Evolutionary conservation across 1,140 invertebrate genomes (phyloP), one percentile per base, ranked within the genome.

Genomic region (Tribolium castaneum): DNA sequence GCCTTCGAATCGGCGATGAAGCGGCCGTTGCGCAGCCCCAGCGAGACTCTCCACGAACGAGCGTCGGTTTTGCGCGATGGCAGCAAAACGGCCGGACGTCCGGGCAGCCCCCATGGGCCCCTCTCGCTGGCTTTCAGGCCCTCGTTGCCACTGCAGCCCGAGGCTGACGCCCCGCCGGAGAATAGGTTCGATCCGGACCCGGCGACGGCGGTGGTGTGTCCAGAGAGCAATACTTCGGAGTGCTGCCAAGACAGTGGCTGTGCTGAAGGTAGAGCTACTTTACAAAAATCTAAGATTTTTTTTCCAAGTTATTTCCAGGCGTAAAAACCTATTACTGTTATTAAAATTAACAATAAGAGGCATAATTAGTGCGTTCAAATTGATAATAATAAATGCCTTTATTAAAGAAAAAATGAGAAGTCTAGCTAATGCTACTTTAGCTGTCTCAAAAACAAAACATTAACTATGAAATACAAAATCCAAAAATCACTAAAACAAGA

Each of bases 51-150:
- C 84, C 89, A 90, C 22, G 78, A 84, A 70, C 84, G 90, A 82
- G 92, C 92, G 4, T 93, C 92, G 74, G 90, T 93, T 35, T 87
- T 93, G n/a, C 86, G 93, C 66, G 91, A 92, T 80, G 91, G 91
- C 9, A 87, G 87, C 54, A 86, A 89, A 70, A 86, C 76, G 88
- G 86, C 72, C 88, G 91, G 81, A 89, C 90, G 76, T 88, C 90
- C 86, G 9, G 82, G 78, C 7, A 86, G 85, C n/a, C 86, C 85
- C 59, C 9, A 50, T 22, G 81, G 82, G 2, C 84, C 83, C 1
- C 70, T 84, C 51, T 86, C 85, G 6, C 75, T 84, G 35, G 82
- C 82, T 25, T 87, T 85, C 59, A 79, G 85, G 30, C 82, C 84
- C 73, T 81, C 82, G 12, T 81, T 84, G 70, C 84, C 85, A 1